Evolutionary conservation across 2,888 invertebrate species (phyloP), one percentile per base, ranked within the genome.

Genomic region (Lacanobia wlatinum): DNA sequence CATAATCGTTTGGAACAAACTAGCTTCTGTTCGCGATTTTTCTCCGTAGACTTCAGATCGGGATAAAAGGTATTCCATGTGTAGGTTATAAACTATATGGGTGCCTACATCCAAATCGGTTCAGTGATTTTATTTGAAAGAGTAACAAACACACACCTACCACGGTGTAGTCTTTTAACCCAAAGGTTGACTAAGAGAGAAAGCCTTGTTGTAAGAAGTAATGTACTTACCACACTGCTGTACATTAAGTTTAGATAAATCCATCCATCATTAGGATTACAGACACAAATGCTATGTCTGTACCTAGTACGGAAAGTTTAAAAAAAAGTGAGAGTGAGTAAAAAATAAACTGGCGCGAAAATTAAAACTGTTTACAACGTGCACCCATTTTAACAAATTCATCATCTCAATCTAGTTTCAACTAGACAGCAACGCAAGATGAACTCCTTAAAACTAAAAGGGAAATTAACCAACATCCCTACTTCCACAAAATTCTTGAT

Each of bases 401-500:
- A 7, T 43, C 21, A 34, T 2, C 10, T n/a, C 3, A 2, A n/a
- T n/a, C 34, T n/a, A 52, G n/a, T 21, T n/a, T 40, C 1, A 43
- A 50, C n/a, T 16, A 34, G 9, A 5, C n/a, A 21, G 10, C 1
- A 52, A 28, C 8, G 12, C 21, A 9, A 21, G 48, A 55, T n/a
- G 2, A 34, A 74, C 50, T 55, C 2, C 9, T 52, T 38, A 21
- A 48, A 64, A 62, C 58, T 69, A 53, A 59, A 70, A 78, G 16
- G n/a, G 28, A 71, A 59, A 65, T 59, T 72, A 56, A 70, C 76
- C 55, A 58, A 86, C 72, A 68, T 50, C n/a, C 64, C 69, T 53
- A 76, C 66, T 82, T 40, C 34, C 67, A 71, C 56, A 78, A 56
- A 56, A 75, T 74, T 84, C 73, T 73, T 82, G 65, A 71, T 80